A percentile compares a stretch with the other conserved stretches of the same genome.
Conservation (phyloP, 2,797 vertebrate species). For the Nasua narica region DNA sequence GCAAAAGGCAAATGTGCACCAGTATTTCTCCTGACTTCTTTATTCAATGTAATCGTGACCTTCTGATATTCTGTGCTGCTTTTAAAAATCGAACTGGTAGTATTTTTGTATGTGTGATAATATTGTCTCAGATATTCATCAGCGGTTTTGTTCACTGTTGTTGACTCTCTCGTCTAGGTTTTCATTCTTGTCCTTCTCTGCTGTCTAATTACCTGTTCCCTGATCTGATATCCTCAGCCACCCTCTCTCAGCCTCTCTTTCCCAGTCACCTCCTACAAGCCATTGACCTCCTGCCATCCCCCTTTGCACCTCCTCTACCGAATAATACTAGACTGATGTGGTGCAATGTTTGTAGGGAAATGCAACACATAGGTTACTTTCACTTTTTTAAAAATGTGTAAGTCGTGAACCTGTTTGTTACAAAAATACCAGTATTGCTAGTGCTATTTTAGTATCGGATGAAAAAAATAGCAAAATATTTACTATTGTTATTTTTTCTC, state of each 20-base stretch:
- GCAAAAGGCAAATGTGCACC: conserved; percentile 16
- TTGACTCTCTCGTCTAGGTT: not conserved
- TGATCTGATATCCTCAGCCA: not conserved
- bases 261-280: not conserved
- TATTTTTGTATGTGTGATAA: not conserved
- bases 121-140: not conserved
- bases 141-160: not conserved
- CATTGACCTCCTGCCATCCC: not conserved
- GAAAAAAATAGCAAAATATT: not conserved
- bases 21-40: conserved; percentile 3
- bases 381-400: not conserved
- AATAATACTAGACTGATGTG: not conserved
- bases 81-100: not conserved
- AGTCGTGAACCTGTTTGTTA: not conserved
- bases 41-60: not conserved
- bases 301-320: not conserved
- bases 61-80: not conserved
- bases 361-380: not conserved
- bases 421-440: not conserved
- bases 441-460: not conserved
- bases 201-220: not conserved
- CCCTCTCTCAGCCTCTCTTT: not conserved
- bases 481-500: not conserved
- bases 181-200: not conserved
- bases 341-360: not conserved